A percentile compares a stretch with the other conserved stretches of the same genome.
Evolutionary conservation across 1,140 invertebrate species (phyloP).

Genomic region (Euwallacea similis): DNA sequence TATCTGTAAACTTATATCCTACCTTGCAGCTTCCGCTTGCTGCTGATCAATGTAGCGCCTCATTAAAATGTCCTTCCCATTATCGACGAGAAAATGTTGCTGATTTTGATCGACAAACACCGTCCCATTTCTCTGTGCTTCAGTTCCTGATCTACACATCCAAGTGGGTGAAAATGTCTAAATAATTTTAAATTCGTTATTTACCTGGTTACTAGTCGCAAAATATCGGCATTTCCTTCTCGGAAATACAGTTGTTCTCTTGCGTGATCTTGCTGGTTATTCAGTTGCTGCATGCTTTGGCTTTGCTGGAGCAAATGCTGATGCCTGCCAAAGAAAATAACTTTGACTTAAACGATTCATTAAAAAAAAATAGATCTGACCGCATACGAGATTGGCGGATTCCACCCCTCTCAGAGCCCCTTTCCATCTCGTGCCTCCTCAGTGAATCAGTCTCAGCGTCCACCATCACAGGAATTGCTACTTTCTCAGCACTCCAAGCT

Average conservation of each 20-base stretch:
- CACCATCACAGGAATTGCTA: constrained; percentile 56
- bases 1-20: constrained; percentile 13
- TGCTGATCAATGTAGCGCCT: constrained; percentile 81
- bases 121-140: constrained; percentile 37
- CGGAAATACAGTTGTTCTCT: constrained; percentile 76
- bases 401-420: constrained; percentile 65
- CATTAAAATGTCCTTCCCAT: constrained; percentile 79
- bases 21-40: constrained; percentile 52
- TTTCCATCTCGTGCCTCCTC: constrained; percentile 71
- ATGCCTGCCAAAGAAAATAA: not conserved
- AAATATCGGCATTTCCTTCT: constrained; percentile 80
- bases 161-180: not conserved
- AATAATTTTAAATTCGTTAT: too few relatives aligned
- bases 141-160: constrained; percentile 55
- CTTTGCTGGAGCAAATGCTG: constrained; percentile 20
- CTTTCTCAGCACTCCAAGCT: constrained; percentile 54
- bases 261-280: constrained; percentile 44
- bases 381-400: constrained; percentile 26
- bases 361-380: not conserved
- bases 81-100: constrained; percentile 64
- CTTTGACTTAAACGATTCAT: not conserved
- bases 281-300: constrained; percentile 7
- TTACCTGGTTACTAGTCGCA: constrained; percentile 71
- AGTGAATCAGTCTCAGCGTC: constrained; percentile 69
- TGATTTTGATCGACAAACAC: constrained; percentile 56